phyloP scores from a whole-genome alignment of 1,140 invertebrate species.

The Leptoteleia sp. region DNA sequence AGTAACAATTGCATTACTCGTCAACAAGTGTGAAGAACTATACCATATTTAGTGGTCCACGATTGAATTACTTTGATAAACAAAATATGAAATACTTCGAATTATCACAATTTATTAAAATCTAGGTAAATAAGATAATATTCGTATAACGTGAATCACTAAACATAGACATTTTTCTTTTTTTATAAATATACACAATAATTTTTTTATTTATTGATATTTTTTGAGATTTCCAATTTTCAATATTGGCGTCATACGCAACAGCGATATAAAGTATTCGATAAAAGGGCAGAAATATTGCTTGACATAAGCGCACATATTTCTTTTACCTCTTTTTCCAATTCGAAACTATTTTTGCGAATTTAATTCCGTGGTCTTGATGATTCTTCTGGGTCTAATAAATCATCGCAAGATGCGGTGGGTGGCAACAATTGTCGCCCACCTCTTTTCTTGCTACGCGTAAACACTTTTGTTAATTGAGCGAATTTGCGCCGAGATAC shows the following conservation, averaged over 20 bases:
- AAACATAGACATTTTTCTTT: slow-evolving; percentile 20
- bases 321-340: slow-evolving; percentile 14
- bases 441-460: slow-evolving; percentile 86
- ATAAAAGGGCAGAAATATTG: slow-evolving; percentile 25
- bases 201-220: slow-evolving; percentile 31
- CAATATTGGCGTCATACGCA: slow-evolving; percentile 35
- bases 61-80: not conserved
- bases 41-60: slow-evolving; percentile 21
- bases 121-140: slow-evolving; percentile 11
- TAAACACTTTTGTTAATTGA: slow-evolving; percentile 89
- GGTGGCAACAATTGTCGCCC: slow-evolving; percentile 79
- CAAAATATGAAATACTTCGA: no score
- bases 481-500: slow-evolving; percentile 91
- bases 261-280: slow-evolving; percentile 25
- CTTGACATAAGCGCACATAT: slow-evolving; percentile 20
- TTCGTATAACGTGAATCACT: slow-evolving; percentile 13
- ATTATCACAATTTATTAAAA: no score
- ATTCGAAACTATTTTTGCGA: slow-evolving; percentile 26
- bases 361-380: slow-evolving; percentile 74
- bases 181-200: slow-evolving; percentile 56
- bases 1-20: slow-evolving; percentile 64
- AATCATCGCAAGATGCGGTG: slow-evolving; percentile 79
- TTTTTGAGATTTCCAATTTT: slow-evolving; percentile 36
- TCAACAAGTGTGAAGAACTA: slow-evolving; percentile 61
- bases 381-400: slow-evolving; percentile 78